Evolutionary conservation across 2,113 vertebrate genomes (phyloP).

Genomic region (Chloropsis cyanopogon): DNA sequence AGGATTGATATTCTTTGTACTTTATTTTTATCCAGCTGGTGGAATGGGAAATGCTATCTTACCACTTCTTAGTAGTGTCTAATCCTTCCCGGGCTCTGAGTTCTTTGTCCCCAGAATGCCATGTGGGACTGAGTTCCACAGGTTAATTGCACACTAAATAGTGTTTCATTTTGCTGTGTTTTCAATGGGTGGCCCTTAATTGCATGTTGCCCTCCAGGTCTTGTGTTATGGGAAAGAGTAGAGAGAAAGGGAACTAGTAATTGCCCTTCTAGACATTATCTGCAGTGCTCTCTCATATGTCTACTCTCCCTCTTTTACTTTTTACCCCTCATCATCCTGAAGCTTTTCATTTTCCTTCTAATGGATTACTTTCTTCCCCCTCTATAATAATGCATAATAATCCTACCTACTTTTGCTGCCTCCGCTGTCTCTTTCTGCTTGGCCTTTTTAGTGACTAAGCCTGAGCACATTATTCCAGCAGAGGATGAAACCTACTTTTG

Average conservation of each 20-base stretch:
- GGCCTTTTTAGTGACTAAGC: slow-evolving; percentile 24
- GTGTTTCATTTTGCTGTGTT: slow-evolving; percentile 18
- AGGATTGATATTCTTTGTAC: slow-evolving; percentile 45
- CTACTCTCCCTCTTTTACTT: slow-evolving; percentile 7
- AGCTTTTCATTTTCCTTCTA: slow-evolving; percentile 40
- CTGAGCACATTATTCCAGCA: not conserved
- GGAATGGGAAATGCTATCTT: slow-evolving; percentile 1
- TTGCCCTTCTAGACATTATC: slow-evolving; percentile 38
- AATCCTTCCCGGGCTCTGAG: slow-evolving; percentile 15
- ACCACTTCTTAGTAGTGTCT: slow-evolving; percentile 4
- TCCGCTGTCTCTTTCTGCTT: not conserved
- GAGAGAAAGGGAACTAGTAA: slow-evolving; percentile 29
- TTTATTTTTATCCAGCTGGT: slow-evolving; percentile 50
- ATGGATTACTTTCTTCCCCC: slow-evolving; percentile 17
- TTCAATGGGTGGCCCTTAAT: slow-evolving; percentile 50
- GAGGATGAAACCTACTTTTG: slow-evolving; percentile 11
- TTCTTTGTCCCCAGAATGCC: slow-evolving; percentile 34
- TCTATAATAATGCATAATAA: not conserved
- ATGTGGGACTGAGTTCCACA: slow-evolving; percentile 40
- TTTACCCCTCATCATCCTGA: not conserved
- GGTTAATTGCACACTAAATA: slow-evolving; percentile 51
- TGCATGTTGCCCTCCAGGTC: slow-evolving; percentile 36
- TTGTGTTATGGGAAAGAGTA: slow-evolving; percentile 6
- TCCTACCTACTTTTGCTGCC: slow-evolving; percentile 7
- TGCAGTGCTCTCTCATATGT: not conserved